Conservation (phyloP, 2,797 vertebrate genomes). For the Hephaestus fuliginosus region DNA sequence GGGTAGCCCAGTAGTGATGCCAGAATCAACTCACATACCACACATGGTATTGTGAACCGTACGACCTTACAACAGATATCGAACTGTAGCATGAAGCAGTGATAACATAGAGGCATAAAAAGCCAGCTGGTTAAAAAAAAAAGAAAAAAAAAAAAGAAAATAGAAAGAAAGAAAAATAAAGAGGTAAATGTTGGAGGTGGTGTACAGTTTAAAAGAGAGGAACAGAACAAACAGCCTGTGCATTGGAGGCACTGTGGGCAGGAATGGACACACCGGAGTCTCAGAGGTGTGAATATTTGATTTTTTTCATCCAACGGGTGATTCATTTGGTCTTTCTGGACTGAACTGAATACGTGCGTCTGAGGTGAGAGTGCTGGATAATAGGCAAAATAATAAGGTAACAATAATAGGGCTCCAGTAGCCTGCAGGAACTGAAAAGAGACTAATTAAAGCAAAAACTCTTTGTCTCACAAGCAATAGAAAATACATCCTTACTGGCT, state of each 20-base stretch:
- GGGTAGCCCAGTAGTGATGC: neutral
- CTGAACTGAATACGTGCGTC: conserved; percentile 9
- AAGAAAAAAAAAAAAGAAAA: neutral
- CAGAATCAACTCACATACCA: neutral
- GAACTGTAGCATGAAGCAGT: neutral
- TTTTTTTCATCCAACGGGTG: conserved; percentile 23
- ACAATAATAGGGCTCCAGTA: conserved; percentile 26
- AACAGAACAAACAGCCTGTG: conserved; percentile 9
- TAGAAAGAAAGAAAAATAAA: neutral
- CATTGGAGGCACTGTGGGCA: neutral
- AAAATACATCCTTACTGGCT: conserved; percentile 15
- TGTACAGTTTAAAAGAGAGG: conserved; percentile 11
- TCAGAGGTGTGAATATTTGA: conserved; percentile 22
- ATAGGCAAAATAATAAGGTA: conserved; percentile 22
- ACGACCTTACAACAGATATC: neutral
- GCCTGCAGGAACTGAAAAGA: conserved; percentile 35
- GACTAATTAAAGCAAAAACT: conserved; percentile 31
- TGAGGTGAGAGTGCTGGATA: conserved; percentile 38
- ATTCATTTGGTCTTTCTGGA: conserved; percentile 38
- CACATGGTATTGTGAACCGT: neutral
- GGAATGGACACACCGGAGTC: conserved; percentile 11
- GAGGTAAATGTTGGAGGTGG: neutral
- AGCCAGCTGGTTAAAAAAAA: neutral
- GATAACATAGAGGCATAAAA: conserved; percentile 3
- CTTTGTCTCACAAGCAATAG: conserved; percentile 3